Percentiles rank a stretch among this genome's conserved stretches.
These are phyloP conservation scores for Gibbula magus DNA, from an alignment of 2,888 invertebrate genomes.

Conservation along the genomic window DNA sequence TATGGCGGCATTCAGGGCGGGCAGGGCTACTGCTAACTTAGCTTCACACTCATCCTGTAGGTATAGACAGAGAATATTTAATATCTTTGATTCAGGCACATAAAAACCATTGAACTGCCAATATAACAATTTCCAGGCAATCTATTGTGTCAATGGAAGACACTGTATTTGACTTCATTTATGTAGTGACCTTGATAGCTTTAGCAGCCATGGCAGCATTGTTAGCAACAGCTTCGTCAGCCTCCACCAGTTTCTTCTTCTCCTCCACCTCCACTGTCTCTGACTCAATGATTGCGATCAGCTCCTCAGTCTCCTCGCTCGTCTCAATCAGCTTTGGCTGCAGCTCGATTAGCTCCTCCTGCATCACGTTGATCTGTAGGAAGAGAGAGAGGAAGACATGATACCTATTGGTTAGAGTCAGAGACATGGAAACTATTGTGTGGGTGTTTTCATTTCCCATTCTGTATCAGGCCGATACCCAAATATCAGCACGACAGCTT, in stretches of 20 bases:
- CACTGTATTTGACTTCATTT: not conserved
- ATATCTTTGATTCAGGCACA: too few relatives aligned
- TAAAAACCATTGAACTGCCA: not conserved
- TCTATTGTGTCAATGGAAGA: not conserved
- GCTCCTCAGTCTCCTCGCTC: slow-evolving; percentile 71
- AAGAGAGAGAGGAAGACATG: too few relatives aligned
- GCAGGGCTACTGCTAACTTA: slow-evolving; percentile 73
- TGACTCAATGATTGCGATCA: slow-evolving; percentile 72
- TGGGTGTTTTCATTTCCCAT: too few relatives aligned
- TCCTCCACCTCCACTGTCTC: slow-evolving; percentile 73
- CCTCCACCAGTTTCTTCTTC: slow-evolving; percentile 70
- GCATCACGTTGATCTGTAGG: slow-evolving; percentile 70
- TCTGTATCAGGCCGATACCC: too few relatives aligned
- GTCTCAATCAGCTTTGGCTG: slow-evolving; percentile 73
- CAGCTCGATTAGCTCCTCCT: slow-evolving; percentile 71
- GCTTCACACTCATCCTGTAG: slow-evolving; percentile 74
- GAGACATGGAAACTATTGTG: too few relatives aligned
- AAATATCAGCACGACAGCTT: too few relatives aligned
- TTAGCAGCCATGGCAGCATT: slow-evolving; percentile 71
- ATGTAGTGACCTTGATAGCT: slow-evolving; percentile 69
- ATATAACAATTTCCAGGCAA: too few relatives aligned
- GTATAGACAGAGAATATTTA: not conserved
- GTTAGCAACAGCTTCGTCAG: slow-evolving; percentile 72
- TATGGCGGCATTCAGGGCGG: slow-evolving; percentile 73
- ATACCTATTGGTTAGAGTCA: too few relatives aligned